Conservation (phyloP, 1,140 invertebrate genomes). For the Pantala flavescens region DNA sequence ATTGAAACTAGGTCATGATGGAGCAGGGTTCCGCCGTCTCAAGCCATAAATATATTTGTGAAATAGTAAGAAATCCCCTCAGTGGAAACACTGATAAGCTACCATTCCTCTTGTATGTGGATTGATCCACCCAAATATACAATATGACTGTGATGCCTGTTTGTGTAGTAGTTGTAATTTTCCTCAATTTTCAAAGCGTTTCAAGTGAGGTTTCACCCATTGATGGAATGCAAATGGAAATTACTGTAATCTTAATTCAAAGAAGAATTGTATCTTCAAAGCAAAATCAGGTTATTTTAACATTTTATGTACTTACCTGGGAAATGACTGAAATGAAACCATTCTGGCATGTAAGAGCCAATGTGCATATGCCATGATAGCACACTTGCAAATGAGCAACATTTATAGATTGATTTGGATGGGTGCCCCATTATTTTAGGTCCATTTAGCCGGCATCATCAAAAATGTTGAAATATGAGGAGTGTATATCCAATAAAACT, state of each 20-base stretch:
- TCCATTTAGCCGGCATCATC: not conserved
- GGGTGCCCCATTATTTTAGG: not conserved
- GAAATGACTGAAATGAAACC: not conserved
- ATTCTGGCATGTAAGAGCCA: not conserved
- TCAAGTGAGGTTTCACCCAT: not conserved
- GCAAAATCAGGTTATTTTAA: not conserved
- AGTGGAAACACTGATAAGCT: not conserved
- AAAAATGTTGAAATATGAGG: not conserved
- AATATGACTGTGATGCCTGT: not conserved
- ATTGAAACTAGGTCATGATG: conserved; percentile 64
- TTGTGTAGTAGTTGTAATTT: not conserved
- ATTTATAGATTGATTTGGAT: not conserved
- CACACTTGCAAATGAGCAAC: not conserved
- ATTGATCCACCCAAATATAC: not conserved
- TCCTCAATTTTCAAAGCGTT: not conserved
- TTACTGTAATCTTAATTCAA: not conserved
- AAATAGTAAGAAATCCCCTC: not conserved
- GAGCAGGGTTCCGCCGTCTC: conserved; percentile 64
- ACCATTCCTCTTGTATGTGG: not conserved
- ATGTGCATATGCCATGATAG: not conserved
- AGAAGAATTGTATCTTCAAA: not conserved
- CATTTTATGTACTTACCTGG: conserved; percentile 4
- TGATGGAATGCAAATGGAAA: not conserved
- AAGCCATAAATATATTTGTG: conserved; percentile 35
- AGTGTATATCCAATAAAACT: not conserved